Evolutionary conservation across 2,797 vertebrate species (phyloP), one percentile per base, ranked within the genome.

Genomic region (Molothrus aeneus): DNA sequence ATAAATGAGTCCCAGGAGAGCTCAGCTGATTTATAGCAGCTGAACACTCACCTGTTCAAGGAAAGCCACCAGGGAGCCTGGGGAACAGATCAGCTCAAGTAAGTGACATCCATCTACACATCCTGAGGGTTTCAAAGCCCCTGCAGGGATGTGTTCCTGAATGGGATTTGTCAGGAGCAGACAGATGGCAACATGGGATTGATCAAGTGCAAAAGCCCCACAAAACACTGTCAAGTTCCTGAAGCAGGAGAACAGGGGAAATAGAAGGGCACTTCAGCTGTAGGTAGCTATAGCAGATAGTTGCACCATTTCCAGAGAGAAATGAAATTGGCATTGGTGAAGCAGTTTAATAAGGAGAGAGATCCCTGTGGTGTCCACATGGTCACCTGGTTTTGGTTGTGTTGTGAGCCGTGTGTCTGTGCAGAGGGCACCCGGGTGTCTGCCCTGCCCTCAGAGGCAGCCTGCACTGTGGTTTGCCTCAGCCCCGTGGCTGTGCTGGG

Each of bases 41-140:
- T 94, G 91, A 95, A 72, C 45, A 53, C 51, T 96, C 94, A 95
- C 95, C 95, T 95, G 88, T 51, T 94, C 70, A 34, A 75, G 66
- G 73, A 70, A 60, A 56, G 95, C 70, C 93, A 75, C 57, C 72
- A 86, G 88, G 85, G 93, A 92, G 72, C 18, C 38, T 2, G 6
- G 43, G 75, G 83, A 94, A 54, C 80, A 88, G 80, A 88, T 84
- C 90, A 93, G 66, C 93, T 81, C 75, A 32, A 91, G 50, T 65
- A 61, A 90, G 75, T 88, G 92, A 79, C 92, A 96, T 71, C 80
- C 63, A 29, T 86, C 80, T 64, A 74, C 88, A 72, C 85, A 81
- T 81, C 80, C 88, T 81, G 63, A 93, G 94, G 85, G 50, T 56
- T 94, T 93, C 82, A 59, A 84, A 81, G 82, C 42, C 86, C 63